Evolutionary conservation across 2,113 vertebrate species (phyloP).

Genomic region (Phocoena sinus): DNA sequence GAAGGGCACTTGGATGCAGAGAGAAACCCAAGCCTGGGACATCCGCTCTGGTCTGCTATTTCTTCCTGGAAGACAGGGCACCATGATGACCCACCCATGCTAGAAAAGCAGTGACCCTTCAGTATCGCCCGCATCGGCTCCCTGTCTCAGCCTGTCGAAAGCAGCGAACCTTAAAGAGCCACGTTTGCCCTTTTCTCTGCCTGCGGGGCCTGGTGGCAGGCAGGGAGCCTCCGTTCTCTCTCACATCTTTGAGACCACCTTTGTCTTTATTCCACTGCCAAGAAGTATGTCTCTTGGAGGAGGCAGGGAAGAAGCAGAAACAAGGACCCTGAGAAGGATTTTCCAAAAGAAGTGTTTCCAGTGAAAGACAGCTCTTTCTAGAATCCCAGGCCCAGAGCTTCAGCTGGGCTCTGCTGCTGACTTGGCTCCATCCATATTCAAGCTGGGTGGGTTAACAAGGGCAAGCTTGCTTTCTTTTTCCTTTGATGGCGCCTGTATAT

Average conservation of each 20-base stretch:
- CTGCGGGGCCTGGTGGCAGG: neutral
- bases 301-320: neutral
- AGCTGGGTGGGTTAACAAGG: neutral
- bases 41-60: neutral
- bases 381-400: neutral
- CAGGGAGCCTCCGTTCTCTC: neutral
- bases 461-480: neutral
- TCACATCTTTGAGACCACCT: too few relatives aligned
- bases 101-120: neutral
- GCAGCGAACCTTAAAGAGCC: neutral
- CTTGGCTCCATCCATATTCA: neutral
- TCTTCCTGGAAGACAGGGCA: neutral
- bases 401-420: neutral
- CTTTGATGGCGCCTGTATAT: neutral
- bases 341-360: neutral
- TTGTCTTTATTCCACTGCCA: neutral
- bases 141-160: neutral
- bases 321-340: neutral
- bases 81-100: neutral
- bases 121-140: fast-evolving
- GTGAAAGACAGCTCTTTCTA: neutral
- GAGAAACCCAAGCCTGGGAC: fast-evolving
- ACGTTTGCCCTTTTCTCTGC: neutral
- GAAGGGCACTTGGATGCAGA: fast-evolving
- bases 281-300: neutral